phyloP scores from a whole-genome alignment of 2,888 invertebrate species.

The Acholoe squamosa region DNA sequence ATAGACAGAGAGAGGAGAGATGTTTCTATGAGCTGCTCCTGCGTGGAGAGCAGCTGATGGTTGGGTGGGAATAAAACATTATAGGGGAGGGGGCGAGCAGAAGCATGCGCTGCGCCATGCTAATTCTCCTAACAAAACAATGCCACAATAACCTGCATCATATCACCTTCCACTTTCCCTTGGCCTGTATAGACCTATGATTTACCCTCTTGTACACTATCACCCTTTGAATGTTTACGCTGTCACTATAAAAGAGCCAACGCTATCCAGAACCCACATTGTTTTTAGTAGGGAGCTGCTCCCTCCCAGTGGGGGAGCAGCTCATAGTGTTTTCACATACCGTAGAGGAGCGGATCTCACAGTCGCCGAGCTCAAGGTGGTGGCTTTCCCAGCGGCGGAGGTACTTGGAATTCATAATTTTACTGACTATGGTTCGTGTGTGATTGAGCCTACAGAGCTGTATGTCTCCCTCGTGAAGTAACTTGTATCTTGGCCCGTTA shows the following conservation, averaged over 20 bases:
- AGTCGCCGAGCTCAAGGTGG: constrained; percentile 88
- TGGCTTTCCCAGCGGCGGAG: constrained; percentile 91
- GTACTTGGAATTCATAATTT: constrained; percentile 90
- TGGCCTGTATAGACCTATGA: too few relatives aligned
- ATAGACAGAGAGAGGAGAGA: not conserved
- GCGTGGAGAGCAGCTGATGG: not conserved
- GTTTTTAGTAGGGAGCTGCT: too few relatives aligned
- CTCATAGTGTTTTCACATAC: constrained; percentile 84
- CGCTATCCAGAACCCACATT: too few relatives aligned
- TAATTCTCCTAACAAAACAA: too few relatives aligned
- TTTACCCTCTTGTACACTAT: too few relatives aligned
- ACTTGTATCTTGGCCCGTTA: constrained; percentile 85
- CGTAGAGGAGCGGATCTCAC: constrained; percentile 89
- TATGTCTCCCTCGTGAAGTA: constrained; percentile 89
- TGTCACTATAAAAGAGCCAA: too few relatives aligned
- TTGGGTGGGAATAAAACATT: not conserved
- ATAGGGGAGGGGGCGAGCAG: constrained; percentile 14
- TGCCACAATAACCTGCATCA: too few relatives aligned
- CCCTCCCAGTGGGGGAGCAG: not conserved
- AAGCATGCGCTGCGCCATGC: not conserved
- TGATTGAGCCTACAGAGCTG: constrained; percentile 91
- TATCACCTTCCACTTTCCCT: too few relatives aligned
- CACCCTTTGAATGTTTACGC: too few relatives aligned
- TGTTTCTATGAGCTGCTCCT: too few relatives aligned
- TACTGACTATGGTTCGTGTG: constrained; percentile 90